Evolutionary conservation across 2,797 vertebrate species (phyloP).

Genomic region (Picus viridis): DNA sequence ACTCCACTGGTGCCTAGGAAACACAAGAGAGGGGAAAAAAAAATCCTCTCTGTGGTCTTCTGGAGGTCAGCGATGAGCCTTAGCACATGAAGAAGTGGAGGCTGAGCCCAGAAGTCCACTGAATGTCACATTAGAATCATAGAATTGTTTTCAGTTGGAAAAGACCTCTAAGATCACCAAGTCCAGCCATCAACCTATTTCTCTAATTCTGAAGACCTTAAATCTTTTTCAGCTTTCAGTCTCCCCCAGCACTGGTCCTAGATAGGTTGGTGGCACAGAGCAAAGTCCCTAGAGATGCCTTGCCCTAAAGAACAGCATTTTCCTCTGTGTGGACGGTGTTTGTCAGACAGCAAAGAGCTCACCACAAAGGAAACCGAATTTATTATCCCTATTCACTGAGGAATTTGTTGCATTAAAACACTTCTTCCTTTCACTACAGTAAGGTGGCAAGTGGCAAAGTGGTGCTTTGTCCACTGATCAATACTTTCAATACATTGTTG

Average conservation of each 20-base stretch:
- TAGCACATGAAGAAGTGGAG: neutral
- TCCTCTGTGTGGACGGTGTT: neutral
- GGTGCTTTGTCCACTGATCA: neutral
- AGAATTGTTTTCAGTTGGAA: too few species aligned
- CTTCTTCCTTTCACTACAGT: neutral
- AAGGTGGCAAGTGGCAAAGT: neutral
- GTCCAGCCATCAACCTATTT: neutral
- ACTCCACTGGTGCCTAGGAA: neutral
- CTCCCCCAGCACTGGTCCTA: neutral
- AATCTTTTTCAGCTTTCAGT: neutral
- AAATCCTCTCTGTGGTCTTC: rapidly evolving
- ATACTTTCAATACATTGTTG: neutral
- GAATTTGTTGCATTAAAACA: neutral
- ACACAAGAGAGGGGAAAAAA: neutral
- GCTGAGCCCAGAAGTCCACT: neutral
- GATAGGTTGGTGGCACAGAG: neutral
- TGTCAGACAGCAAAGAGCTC: neutral
- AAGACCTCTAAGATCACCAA: too few species aligned
- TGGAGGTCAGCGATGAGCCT: neutral
- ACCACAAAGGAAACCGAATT: neutral
- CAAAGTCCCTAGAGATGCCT: neutral
- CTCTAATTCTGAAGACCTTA: neutral
- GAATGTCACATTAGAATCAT: neutral
- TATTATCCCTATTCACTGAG: neutral
- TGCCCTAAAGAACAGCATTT: neutral